phyloP scores from a whole-genome alignment of 1,140 invertebrate genomes.

The Eriosoma lanigerum region DNA sequence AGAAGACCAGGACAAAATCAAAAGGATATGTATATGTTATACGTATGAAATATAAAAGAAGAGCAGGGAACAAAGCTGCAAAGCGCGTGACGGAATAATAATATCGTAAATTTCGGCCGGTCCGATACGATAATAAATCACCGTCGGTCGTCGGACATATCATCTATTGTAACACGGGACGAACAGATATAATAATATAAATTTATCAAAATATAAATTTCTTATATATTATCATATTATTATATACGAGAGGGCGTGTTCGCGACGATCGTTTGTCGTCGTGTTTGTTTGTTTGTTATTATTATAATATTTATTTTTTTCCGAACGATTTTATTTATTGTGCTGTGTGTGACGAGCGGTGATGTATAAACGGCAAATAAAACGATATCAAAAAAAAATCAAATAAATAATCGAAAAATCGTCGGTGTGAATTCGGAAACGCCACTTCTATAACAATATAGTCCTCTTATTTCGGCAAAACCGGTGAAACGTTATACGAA shows the following conservation, averaged over 20 bases:
- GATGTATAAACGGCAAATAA: not conserved
- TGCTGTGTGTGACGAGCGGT: slow-evolving; percentile 2
- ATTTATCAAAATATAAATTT: slow-evolving; percentile 7
- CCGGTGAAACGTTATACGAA: too few species aligned
- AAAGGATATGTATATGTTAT: too few species aligned
- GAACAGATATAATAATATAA: not conserved
- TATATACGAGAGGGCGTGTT: not conserved
- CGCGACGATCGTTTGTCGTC: not conserved
- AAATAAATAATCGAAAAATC: too few species aligned
- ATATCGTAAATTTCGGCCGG: too few species aligned
- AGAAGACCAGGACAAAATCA: too few species aligned
- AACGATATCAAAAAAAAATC: too few species aligned
- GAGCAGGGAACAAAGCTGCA: too few species aligned
- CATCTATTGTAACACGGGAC: slow-evolving; percentile 1
- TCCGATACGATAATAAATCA: not conserved
- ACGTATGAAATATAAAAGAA: too few species aligned
- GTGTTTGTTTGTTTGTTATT: not conserved
- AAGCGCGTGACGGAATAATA: not conserved
- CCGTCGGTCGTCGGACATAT: not conserved
- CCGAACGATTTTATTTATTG: not conserved
- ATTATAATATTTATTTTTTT: not conserved
- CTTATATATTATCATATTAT: not conserved
- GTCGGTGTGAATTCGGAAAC: too few species aligned
- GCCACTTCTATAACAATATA: too few species aligned
- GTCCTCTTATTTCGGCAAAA: too few species aligned